Conservation (phyloP, 2,113 vertebrate genomes). For the Dendropsophus ebraccatus region DNA sequence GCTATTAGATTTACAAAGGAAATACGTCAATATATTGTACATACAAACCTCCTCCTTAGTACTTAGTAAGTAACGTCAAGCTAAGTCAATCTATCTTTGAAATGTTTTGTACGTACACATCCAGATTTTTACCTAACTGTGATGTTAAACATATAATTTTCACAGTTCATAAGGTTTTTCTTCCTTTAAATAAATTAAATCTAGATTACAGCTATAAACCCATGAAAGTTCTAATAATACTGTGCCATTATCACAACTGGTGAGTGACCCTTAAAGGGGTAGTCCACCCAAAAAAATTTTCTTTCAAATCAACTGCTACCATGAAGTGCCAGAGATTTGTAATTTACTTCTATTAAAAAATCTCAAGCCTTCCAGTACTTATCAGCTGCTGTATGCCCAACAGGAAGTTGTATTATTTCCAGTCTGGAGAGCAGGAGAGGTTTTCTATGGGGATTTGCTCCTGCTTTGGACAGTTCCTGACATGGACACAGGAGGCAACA, state of each 20-base stretch:
- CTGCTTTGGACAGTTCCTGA: no score
- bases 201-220: not conserved
- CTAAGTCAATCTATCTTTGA: slow-evolving; percentile 20
- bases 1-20: slow-evolving; percentile 27
- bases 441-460: no score
- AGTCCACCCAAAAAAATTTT: no score
- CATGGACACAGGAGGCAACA: no score
- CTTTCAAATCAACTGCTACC: no score
- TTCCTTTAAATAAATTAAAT: not conserved
- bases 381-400: no score
- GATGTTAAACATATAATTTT: slow-evolving; percentile 23
- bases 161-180: not conserved
- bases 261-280: no score
- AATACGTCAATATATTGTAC: slow-evolving; percentile 28
- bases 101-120: not conserved
- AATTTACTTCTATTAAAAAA: no score
- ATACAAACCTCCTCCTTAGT: slow-evolving; percentile 27
- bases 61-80: slow-evolving; percentile 33
- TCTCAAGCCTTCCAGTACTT: no score
- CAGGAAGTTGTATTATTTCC: no score
- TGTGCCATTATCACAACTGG: not conserved
- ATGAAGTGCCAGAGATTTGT: no score
- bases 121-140: not conserved
- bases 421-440: no score
- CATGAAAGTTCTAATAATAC: not conserved